A percentile compares a stretch with the other conserved stretches of the same genome.
Conservation (phyloP, 2,113 vertebrate species). For the Centropus bengalensis region DNA sequence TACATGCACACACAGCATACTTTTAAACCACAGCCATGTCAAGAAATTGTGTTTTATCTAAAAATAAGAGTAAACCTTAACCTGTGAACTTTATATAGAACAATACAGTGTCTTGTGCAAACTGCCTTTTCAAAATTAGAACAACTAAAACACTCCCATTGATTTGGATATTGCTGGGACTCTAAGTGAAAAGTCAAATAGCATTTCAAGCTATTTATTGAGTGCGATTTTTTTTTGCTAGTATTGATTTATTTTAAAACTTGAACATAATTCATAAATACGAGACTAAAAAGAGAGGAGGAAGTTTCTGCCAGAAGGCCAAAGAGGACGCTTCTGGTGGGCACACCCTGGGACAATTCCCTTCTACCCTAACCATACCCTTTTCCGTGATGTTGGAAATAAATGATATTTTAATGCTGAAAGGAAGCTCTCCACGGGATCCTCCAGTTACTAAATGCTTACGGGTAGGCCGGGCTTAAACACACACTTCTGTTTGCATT, state of each 20-base stretch:
- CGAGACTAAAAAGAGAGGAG: not conserved
- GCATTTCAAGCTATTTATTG: not conserved
- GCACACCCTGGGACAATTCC: not conserved
- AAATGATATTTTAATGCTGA: not conserved
- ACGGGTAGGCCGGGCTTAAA: not conserved
- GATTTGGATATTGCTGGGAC: not conserved
- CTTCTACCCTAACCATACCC: not conserved
- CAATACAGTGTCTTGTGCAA: constrained; percentile 1
- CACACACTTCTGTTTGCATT: not conserved
- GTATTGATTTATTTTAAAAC: not conserved
- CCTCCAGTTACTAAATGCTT: not conserved
- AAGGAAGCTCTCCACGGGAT: not conserved
- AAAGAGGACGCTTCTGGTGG: not conserved
- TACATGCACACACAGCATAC: not conserved
- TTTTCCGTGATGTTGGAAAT: not conserved
- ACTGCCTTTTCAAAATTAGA: not conserved
- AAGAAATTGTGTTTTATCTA: not conserved
- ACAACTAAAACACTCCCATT: not conserved
- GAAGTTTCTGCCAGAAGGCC: not conserved
- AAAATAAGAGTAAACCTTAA: constrained; percentile 37
- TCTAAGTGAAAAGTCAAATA: not conserved
- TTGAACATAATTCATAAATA: not conserved
- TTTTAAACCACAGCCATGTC: not conserved
- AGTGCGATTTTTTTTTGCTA: not conserved
- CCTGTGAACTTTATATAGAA: not conserved